Percentiles rank a stretch among this genome's conserved stretches.
These are phyloP conservation scores for Zygaena filipendulae DNA, from an alignment of 2,888 invertebrate genomes.

Conservation along the genomic window DNA sequence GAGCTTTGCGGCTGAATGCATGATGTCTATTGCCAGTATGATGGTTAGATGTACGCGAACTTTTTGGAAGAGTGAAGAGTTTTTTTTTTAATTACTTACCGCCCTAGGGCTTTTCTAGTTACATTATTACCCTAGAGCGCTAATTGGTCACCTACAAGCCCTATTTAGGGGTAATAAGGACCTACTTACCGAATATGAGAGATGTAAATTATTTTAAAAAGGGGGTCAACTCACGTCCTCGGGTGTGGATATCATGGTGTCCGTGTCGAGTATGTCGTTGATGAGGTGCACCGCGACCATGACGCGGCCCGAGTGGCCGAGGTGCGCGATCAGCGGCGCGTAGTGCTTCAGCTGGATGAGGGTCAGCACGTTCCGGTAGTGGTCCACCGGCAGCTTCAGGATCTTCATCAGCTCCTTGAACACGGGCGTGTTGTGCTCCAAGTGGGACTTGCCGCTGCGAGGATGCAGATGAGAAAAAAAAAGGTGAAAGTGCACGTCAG, in stretches of 20 bases:
- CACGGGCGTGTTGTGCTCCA: slow-evolving; percentile 83
- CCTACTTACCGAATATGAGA: no score
- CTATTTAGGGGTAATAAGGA: no score
- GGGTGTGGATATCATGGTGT: slow-evolving; percentile 86
- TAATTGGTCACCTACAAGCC: no score
- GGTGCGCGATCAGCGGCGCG: slow-evolving; percentile 82
- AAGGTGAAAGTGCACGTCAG: not conserved
- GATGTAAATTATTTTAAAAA: no score
- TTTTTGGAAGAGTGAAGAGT: no score
- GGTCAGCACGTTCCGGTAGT: slow-evolving; percentile 91
- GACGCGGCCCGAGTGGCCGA: slow-evolving; percentile 89
- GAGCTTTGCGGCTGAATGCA: no score
- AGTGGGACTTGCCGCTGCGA: slow-evolving; percentile 59
- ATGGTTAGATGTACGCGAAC: no score
- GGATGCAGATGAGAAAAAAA: slow-evolving; percentile 7
- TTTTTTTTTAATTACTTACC: no score
- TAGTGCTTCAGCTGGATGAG: slow-evolving; percentile 90
- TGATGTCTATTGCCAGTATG: no score
- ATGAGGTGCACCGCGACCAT: slow-evolving; percentile 89
- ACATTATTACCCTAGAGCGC: no score
- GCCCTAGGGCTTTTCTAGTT: no score
- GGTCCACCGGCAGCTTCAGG: slow-evolving; percentile 93
- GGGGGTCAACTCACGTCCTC: slow-evolving; percentile 84
- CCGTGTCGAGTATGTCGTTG: slow-evolving; percentile 90
- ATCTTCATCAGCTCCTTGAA: slow-evolving; percentile 94